Percentiles rank a stretch among this genome's conserved stretches.
Evolutionary conservation across 2,797 vertebrate species (phyloP).

Genomic region (Sebastes wilsoni): DNA sequence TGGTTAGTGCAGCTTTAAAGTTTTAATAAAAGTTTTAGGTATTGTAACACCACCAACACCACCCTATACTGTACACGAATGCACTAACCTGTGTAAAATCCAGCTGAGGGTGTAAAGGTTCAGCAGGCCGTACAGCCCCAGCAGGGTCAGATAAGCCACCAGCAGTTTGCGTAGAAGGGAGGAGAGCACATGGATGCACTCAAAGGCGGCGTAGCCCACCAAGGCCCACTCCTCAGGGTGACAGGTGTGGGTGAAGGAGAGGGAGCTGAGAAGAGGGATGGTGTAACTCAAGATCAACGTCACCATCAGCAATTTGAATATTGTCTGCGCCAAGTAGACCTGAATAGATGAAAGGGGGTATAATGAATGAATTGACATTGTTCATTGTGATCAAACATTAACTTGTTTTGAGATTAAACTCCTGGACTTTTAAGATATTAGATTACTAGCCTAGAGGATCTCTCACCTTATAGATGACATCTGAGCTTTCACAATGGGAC

Average conservation of each 20-base stretch:
- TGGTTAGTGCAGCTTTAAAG: neutral
- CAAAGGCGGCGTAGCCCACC: conserved; percentile 81
- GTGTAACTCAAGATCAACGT: conserved; percentile 80
- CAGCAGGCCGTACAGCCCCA: conserved; percentile 82
- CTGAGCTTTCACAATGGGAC: conserved; percentile 82
- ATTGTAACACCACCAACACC: neutral
- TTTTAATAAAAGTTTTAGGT: neutral
- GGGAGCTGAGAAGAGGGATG: conserved; percentile 77
- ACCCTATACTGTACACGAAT: neutral
- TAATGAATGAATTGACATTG: neutral
- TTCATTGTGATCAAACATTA: neutral
- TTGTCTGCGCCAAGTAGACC: conserved; percentile 84
- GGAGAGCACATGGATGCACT: conserved; percentile 85
- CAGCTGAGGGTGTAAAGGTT: conserved; percentile 82
- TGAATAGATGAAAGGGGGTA: conserved; percentile 27
- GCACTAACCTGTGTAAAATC: conserved; percentile 80
- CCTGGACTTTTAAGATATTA: neutral
- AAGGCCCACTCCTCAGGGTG: conserved; percentile 72
- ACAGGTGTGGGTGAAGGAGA: conserved; percentile 83
- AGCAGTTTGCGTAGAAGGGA: conserved; percentile 83
- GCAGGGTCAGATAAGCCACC: conserved; percentile 80
- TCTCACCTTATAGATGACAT: conserved; percentile 83
- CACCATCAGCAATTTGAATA: conserved; percentile 82
- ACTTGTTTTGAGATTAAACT: neutral
- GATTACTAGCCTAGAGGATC: neutral